These are phyloP conservation scores for Dermochelys coriacea DNA, from an alignment of 2,797 vertebrate species.

Conservation along the genomic window DNA sequence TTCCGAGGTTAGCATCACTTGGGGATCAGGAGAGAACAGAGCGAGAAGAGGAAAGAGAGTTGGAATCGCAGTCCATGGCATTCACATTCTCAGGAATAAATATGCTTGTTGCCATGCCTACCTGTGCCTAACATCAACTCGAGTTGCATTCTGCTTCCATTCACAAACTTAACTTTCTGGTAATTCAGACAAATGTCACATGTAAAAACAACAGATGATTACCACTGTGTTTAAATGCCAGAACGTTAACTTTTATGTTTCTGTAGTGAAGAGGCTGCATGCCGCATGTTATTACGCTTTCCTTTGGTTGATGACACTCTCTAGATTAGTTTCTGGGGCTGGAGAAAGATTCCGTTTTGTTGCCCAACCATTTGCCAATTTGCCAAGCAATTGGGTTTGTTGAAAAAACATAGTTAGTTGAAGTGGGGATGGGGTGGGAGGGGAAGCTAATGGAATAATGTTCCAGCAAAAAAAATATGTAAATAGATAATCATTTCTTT, in stretches of 20 bases:
- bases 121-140: constrained; percentile 36
- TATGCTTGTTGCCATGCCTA: not conserved
- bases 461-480: constrained; percentile 69
- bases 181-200: constrained; percentile 13
- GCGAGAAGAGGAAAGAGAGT: not conserved
- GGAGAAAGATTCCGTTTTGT: not conserved
- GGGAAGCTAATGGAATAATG: not conserved
- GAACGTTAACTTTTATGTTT: not conserved
- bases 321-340: not conserved
- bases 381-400: constrained; percentile 30
- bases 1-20: not conserved
- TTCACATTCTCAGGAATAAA: constrained; percentile 73
- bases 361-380: constrained; percentile 32
- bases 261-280: not conserved
- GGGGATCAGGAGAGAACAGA: not conserved
- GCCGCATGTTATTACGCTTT: not conserved
- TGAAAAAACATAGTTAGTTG: not conserved
- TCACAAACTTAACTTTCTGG: constrained; percentile 14
- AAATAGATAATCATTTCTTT: constrained; percentile 71
- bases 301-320: not conserved
- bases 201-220: not conserved
- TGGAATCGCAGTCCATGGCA: constrained; percentile 15
- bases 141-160: constrained; percentile 10
- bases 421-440: not conserved
- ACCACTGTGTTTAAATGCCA: not conserved